Evolutionary conservation across 1,140 invertebrate species (phyloP).

Genomic region (Drusus annulatus): DNA sequence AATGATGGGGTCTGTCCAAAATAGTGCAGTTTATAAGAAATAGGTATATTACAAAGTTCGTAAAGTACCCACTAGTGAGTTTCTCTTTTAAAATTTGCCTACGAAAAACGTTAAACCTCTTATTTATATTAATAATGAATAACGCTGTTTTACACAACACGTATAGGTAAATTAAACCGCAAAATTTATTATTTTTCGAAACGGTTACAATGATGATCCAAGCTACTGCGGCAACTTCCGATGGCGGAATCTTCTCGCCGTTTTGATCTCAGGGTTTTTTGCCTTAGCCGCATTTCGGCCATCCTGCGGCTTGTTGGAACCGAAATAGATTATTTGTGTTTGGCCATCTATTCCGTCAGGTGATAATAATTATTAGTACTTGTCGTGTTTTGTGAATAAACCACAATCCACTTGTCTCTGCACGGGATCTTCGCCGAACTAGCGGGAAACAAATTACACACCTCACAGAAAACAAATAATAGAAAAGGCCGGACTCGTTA

Average conservation of each 20-base stretch:
- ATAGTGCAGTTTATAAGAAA: too few species aligned
- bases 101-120: too few species aligned
- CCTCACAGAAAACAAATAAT: neutral
- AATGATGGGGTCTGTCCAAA: too few species aligned
- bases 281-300: slow-evolving; percentile 13
- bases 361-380: slow-evolving; percentile 38
- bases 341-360: slow-evolving; percentile 14
- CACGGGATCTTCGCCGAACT: slow-evolving; percentile 9
- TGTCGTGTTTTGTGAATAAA: slow-evolving; percentile 43
- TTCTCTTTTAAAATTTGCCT: too few species aligned
- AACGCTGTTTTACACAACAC: too few species aligned
- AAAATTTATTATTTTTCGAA: too few species aligned
- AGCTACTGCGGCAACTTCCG: neutral
- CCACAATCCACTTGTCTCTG: slow-evolving; percentile 41
- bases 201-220: too few species aligned
- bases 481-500: neutral
- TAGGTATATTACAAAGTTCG: too few species aligned
- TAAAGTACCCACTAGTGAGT: too few species aligned
- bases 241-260: neutral
- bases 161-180: too few species aligned
- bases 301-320: slow-evolving; percentile 23
- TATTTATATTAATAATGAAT: too few species aligned
- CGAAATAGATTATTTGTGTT: slow-evolving; percentile 38
- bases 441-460: slow-evolving; percentile 1
- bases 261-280: slow-evolving; percentile 30